phyloP scores from a whole-genome alignment of 2,888 invertebrate species.

The Drosophila mulleri region DNA sequence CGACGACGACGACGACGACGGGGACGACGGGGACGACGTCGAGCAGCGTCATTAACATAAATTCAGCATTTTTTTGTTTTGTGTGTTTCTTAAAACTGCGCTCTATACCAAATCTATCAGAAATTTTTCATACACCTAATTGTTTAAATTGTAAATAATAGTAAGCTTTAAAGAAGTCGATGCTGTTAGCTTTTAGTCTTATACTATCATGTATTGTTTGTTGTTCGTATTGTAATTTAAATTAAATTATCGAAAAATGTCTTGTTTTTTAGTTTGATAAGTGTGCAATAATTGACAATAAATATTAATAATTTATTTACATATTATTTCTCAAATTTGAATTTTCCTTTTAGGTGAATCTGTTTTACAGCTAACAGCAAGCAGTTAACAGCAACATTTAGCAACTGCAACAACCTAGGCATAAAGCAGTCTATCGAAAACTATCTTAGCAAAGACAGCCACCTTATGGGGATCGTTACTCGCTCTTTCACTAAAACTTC shows the following conservation, averaged over 20 bases:
- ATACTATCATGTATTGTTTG: slow-evolving; percentile 27
- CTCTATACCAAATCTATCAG: slow-evolving; percentile 84
- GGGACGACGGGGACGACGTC: not conserved
- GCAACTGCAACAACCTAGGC: not conserved
- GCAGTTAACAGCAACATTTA: not conserved
- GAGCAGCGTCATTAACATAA: slow-evolving; percentile 39
- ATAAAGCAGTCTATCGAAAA: not conserved
- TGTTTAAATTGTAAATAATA: slow-evolving; percentile 67
- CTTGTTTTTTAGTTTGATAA: slow-evolving; percentile 69
- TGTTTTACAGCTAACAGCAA: slow-evolving; percentile 2
- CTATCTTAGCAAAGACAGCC: slow-evolving; percentile 16
- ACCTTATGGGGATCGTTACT: slow-evolving; percentile 30
- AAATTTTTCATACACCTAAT: slow-evolving; percentile 65
- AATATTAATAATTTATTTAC: slow-evolving; percentile 23
- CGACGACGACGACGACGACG: slow-evolving; percentile 32
- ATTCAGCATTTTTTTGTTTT: slow-evolving; percentile 31
- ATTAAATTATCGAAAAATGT: slow-evolving; percentile 48
- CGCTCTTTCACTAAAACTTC: slow-evolving; percentile 2
- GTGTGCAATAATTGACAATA: slow-evolving; percentile 63
- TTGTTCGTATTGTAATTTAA: slow-evolving; percentile 67
- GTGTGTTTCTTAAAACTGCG: slow-evolving; percentile 70
- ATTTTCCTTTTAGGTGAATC: too few relatives aligned
- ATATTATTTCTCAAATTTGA: too few relatives aligned
- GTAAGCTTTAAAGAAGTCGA: slow-evolving; percentile 52
- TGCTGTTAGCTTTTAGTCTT: slow-evolving; percentile 44